Evolutionary conservation across 2,888 invertebrate species (phyloP).

Genomic region (Bruchidius siliquastri): DNA sequence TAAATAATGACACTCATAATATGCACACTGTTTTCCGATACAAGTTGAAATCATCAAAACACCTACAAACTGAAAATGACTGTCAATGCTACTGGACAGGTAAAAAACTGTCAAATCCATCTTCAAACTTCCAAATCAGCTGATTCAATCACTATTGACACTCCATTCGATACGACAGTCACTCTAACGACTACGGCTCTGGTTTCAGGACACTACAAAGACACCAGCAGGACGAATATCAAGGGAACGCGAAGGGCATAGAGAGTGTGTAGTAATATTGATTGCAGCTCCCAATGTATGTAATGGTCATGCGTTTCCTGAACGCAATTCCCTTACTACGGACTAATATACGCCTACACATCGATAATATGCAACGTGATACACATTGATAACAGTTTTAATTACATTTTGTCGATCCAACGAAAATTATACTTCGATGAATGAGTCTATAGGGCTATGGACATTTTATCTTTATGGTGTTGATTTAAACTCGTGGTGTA

Average conservation of each 20-base stretch:
- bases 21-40: no score
- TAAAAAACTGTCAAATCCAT: no score
- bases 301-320: not conserved
- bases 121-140: no score
- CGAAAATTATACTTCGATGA: not conserved
- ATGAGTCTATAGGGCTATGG: no score
- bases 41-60: no score
- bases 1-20: no score
- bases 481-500: no score
- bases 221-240: not conserved
- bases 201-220: not conserved
- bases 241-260: not conserved
- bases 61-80: no score
- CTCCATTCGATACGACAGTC: no score
- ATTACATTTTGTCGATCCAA: not conserved
- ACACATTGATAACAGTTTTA: not conserved
- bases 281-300: not conserved
- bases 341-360: not conserved
- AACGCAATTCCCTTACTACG: not conserved
- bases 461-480: no score
- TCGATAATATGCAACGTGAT: not conserved
- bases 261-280: not conserved
- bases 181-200: not conserved
- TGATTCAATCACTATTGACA: no score
- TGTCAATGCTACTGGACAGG: no score